These are phyloP conservation scores for Poliocrania exsul DNA, from an alignment of 2,797 vertebrate genomes.

Conservation along the genomic window DNA sequence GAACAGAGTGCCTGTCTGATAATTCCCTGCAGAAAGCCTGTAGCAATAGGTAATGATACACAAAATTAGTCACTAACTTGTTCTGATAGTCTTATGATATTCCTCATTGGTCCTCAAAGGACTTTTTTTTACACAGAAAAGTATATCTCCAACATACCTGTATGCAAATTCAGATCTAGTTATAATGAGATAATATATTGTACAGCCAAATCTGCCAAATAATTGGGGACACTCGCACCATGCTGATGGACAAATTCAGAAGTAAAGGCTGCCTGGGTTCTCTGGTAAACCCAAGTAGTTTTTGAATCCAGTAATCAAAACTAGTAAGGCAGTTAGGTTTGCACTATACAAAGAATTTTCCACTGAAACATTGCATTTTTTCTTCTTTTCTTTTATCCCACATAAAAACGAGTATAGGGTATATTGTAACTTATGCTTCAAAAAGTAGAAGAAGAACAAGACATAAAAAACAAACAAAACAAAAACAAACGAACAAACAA, in stretches of 20 bases:
- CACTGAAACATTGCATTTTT: neutral
- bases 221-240: neutral
- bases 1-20: neutral
- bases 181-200: neutral
- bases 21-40: neutral
- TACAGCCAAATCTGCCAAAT: neutral
- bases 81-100: neutral
- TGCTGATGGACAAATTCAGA: neutral
- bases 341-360: neutral
- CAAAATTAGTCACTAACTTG: neutral
- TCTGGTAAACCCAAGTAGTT: neutral
- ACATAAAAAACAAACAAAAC: neutral
- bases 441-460: neutral
- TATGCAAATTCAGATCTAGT: neutral
- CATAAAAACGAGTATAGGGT: neutral
- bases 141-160: neutral
- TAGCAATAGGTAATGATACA: neutral
- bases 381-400: fast-evolving
- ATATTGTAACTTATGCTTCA: neutral
- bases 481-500: fast-evolving
- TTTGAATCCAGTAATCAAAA: neutral
- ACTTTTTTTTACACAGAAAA: neutral
- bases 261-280: neutral
- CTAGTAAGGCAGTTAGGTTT: neutral
- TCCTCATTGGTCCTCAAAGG: neutral